phyloP scores from a whole-genome alignment of 2,113 vertebrate genomes.

The Corydoras maculifer region DNA sequence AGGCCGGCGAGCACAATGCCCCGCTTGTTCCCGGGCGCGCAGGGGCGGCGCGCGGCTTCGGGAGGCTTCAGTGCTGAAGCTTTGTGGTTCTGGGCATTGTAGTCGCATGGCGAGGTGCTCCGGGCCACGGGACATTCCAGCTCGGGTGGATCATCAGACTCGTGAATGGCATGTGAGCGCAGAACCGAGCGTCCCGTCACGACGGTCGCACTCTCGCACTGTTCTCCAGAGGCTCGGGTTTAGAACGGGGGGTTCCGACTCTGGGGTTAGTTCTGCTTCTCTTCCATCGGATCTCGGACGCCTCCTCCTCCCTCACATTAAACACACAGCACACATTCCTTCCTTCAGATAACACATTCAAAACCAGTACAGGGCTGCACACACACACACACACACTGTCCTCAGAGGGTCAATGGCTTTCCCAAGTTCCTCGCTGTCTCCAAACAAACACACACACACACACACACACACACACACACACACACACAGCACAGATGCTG shows the following conservation, averaged over 20 bases:
- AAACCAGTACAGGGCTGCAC: conserved; percentile 15
- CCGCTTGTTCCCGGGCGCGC: conserved; percentile 41
- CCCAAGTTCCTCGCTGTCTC: conserved; percentile 29
- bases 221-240: not conserved
- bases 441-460: conserved; percentile 28
- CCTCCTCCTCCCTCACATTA: conserved; percentile 21
- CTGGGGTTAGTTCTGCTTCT: conserved; percentile 32
- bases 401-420: conserved; percentile 32
- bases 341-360: conserved; percentile 18
- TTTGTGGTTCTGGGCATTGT: conserved; percentile 35
- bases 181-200: conserved; percentile 13
- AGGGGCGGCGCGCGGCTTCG: conserved; percentile 17
- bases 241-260: too few relatives aligned
- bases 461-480: conserved; percentile 35
- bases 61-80: conserved; percentile 21
- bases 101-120: conserved; percentile 40
- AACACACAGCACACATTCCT: conserved; percentile 44
- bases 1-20: conserved; percentile 25
- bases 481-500: conserved; percentile 80
- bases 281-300: conserved; percentile 36
- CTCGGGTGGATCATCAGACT: conserved; percentile 20
- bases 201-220: not conserved
- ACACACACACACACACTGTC: conserved; percentile 14
- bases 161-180: not conserved
- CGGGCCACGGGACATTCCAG: conserved; percentile 34